Evolutionary conservation across 2,113 vertebrate genomes (phyloP).

Genomic region (Epinephelus lanceolatus): DNA sequence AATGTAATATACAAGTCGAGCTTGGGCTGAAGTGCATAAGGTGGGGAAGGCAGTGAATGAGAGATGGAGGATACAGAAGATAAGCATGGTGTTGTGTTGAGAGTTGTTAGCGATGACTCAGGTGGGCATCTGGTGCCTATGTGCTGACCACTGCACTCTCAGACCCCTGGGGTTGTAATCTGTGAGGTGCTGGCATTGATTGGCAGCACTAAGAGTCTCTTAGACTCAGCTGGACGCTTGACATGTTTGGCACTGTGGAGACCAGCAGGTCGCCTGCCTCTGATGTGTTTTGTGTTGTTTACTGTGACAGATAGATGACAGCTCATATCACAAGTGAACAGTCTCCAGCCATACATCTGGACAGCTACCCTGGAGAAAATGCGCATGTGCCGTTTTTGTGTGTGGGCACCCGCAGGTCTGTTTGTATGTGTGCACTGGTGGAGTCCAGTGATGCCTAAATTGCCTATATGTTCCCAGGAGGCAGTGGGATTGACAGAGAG

Average conservation of each 20-base stretch:
- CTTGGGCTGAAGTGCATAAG: conserved; percentile 27
- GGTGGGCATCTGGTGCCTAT: conserved; percentile 8
- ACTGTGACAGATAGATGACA: conserved; percentile 23
- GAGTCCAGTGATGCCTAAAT: conserved; percentile 62
- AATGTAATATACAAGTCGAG: conserved; percentile 75
- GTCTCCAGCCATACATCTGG: conserved; percentile 6
- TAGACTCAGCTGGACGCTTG: conserved; percentile 42
- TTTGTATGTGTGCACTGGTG: conserved; percentile 33
- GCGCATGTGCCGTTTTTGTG: neutral
- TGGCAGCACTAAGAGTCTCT: conserved; percentile 39
- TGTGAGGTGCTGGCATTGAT: conserved; percentile 52
- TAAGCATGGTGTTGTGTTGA: conserved; percentile 9
- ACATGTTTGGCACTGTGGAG: conserved; percentile 25
- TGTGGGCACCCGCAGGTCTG: conserved; percentile 39
- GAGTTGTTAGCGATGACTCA: conserved; percentile 23
- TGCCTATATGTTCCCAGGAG: conserved; percentile 57
- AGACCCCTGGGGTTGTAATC: conserved; percentile 25
- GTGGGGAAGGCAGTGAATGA: conserved; percentile 28
- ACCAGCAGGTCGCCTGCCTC: conserved; percentile 34
- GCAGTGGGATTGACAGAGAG: conserved; percentile 49
- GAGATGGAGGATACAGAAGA: conserved; percentile 12
- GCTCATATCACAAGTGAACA: conserved; percentile 13
- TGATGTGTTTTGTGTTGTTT: conserved; percentile 31
- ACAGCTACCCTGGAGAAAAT: neutral
- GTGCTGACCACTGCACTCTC: conserved; percentile 21